Base-by-base conservation (phyloP, 2,888 invertebrate species). In the Nephrotoma guestfalica region DNA sequence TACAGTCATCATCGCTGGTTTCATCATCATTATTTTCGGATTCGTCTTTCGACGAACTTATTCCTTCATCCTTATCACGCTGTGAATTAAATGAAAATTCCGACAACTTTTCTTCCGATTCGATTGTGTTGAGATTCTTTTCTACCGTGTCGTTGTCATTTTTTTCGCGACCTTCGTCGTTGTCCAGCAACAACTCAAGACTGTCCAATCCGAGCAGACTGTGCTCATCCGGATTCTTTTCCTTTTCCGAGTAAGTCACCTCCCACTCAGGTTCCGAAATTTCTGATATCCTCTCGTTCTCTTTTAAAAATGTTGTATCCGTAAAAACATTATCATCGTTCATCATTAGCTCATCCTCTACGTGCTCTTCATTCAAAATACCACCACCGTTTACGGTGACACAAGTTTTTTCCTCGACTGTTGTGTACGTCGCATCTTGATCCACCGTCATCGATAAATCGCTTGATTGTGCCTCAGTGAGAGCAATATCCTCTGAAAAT, bases 181-280 rank as follows among this genome's bases (percentile, higher is more conserved):
- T 51, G 13, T 57, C 57, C 6, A 57, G 57, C 15, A 85, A 83
- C 18, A 85, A 86, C 83, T 88, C 88, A 85, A 88, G 71, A 87
- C 88, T 88, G 30, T 88, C 88, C 30, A 88, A 83, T 87, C 88
- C 88, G 30, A 87, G 87, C 85, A 88, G 86, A 87, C 88, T 88
- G 83, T 88, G 88, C 86, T 88, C 86, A 87, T 88, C 87, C 57
- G 87, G 87, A 42, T 85, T 85, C 15, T 85, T 85, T 13, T 84
- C 83, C 13, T 84, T 84, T 15, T 41, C 83, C 0, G 83, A 84
- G 43, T 85, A 85, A 15, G 85, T 85, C n/a, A 42, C 15, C 15
- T 86, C 87, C 88, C 88, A 88, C 84, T 88, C 88, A 42, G 89
- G 89, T 86, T 89, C 88, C n/a, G 88, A 88, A 40, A 88, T 88